Percentiles rank a stretch among this genome's conserved stretches.
Conservation (phyloP, 2,113 vertebrate genomes). For the Notiomystis cincta region DNA sequence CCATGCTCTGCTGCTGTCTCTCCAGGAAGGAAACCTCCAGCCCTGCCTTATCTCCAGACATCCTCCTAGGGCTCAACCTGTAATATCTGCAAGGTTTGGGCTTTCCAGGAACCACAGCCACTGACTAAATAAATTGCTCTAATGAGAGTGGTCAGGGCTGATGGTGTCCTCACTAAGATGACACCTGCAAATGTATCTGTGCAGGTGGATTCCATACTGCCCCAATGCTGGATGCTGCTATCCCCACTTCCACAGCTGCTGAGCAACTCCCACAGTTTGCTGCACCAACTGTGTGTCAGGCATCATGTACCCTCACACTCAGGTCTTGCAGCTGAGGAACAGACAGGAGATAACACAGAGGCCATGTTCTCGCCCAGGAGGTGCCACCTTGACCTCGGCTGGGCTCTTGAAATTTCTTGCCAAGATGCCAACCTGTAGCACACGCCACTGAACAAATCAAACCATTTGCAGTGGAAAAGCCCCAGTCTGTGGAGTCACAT, state of each 20-base stretch:
- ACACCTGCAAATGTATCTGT: neutral
- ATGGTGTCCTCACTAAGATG: neutral
- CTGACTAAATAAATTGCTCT: neutral
- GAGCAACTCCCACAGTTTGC: neutral
- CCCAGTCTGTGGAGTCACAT: neutral
- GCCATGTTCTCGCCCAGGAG: neutral
- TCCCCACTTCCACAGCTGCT: neutral
- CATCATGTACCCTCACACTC: neutral
- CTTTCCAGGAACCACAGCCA: neutral
- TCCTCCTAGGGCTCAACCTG: neutral
- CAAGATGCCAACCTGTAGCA: neutral
- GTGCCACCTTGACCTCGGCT: neutral
- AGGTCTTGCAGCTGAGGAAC: neutral
- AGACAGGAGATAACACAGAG: neutral
- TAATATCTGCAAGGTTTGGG: neutral
- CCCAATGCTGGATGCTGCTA: neutral
- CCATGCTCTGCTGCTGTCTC: neutral
- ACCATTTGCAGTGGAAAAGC: neutral
- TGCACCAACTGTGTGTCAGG: accelerated
- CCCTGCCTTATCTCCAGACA: neutral
- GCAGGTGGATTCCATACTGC: neutral
- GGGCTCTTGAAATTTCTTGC: neutral
- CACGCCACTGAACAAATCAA: accelerated
- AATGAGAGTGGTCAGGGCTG: neutral
- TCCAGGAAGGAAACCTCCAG: neutral